A percentile compares a stretch with the other conserved stretches of the same genome.
Evolutionary conservation across 2,888 invertebrate genomes (phyloP).

Genomic region (Cactoblastis cactorum): DNA sequence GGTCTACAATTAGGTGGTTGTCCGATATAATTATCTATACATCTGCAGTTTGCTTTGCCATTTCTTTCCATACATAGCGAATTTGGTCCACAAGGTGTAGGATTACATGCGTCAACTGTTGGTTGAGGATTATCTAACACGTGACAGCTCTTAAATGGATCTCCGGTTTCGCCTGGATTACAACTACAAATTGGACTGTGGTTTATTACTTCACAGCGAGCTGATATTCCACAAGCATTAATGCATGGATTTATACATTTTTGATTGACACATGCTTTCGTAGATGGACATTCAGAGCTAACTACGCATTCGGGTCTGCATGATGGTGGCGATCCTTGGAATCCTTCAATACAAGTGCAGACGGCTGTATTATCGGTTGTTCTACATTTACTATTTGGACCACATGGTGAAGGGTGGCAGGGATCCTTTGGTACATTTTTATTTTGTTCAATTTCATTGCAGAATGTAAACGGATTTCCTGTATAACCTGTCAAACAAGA

Average conservation of each 20-base stretch:
- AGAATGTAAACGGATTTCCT: constrained; percentile 85
- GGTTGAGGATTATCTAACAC: constrained; percentile 53
- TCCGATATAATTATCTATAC: constrained; percentile 87
- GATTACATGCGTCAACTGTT: constrained; percentile 81
- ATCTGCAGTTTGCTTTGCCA: constrained; percentile 85
- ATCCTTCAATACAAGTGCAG: constrained; percentile 88
- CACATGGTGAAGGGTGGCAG: constrained; percentile 88
- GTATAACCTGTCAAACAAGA: constrained; percentile 83
- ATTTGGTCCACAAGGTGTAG: constrained; percentile 91
- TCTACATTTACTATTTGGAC: constrained; percentile 87
- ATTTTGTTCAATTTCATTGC: constrained; percentile 50
- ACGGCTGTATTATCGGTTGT: constrained; percentile 88
- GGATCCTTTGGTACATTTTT: constrained; percentile 78
- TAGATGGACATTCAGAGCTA: constrained; percentile 89
- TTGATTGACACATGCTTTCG: constrained; percentile 89
- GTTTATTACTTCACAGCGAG: constrained; percentile 89
- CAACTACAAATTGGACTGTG: constrained; percentile 94
- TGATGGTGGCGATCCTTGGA: constrained; percentile 88
- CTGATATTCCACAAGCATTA: constrained; percentile 87
- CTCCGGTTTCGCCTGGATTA: constrained; percentile 85
- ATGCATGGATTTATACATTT: constrained; percentile 91
- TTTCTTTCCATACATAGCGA: constrained; percentile 84
- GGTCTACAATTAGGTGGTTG: constrained; percentile 90
- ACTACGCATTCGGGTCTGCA: constrained; percentile 92
- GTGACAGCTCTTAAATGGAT: constrained; percentile 88